These are phyloP conservation scores for Hystrix brachyura DNA, from an alignment of 2,113 vertebrate genomes.

Conservation along the genomic window DNA sequence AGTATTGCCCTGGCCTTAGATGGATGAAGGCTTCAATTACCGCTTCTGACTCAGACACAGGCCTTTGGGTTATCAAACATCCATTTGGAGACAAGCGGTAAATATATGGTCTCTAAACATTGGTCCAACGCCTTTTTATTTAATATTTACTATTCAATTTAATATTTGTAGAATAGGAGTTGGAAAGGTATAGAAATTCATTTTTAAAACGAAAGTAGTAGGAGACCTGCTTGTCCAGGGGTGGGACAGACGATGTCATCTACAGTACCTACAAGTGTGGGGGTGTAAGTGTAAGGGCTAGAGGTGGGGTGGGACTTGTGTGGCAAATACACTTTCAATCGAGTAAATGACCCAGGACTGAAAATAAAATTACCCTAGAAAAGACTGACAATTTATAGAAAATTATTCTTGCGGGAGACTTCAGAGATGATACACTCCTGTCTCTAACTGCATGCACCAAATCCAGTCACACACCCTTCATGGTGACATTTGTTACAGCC, in stretches of 20 bases:
- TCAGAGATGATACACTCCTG: not conserved
- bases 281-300: not conserved
- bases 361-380: slow-evolving; percentile 33
- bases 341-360: not conserved
- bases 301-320: not conserved
- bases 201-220: not conserved
- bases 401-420: not conserved
- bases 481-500: not conserved
- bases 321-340: not conserved
- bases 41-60: not conserved
- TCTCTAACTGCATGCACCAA: not conserved
- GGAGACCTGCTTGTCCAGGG: not conserved
- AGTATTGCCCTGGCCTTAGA: not conserved
- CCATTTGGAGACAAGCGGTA: not conserved
- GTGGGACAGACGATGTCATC: not conserved
- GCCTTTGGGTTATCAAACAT: not conserved
- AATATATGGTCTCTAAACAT: not conserved
- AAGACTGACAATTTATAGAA: not conserved
- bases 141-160: not conserved
- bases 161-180: not conserved
- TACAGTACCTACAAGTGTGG: not conserved
- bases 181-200: not conserved
- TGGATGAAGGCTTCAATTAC: not conserved
- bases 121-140: not conserved
- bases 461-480: not conserved